Evolutionary conservation across 2,113 vertebrate genomes (phyloP), one percentile per base, ranked within the genome.

Genomic region (Malurus alboscapulatus): DNA sequence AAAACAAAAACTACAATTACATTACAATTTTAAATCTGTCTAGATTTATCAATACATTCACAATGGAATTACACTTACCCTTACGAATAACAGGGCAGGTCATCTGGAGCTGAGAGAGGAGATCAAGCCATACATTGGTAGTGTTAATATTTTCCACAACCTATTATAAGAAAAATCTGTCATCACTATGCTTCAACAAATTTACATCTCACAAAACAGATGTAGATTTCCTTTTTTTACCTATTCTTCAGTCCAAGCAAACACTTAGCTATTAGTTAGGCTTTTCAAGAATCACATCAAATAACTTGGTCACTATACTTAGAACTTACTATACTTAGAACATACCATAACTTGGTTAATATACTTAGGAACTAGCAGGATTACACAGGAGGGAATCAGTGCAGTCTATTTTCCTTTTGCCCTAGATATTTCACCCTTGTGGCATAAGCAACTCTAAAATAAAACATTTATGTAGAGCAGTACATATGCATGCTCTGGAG

Each of bases 91-190:
- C 59, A 93, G 38, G 67, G 82, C 32, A 90, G 95, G 92, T 97
- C 97, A 97, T 97, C 96, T 98, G 97, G 83, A 96, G 93, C 27
- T 61, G 73, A 86, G 72, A 59, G 67, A 3, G 6, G 89, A 42
- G 40, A 75, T 87, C 67, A 88, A 87, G 55, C 54, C 86, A 80
- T 69, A 95, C 97, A 97, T 94, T 38, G 68, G 54, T 87, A 84
- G 32, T 68, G 30, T 44, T 62, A 58, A 87, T 34, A 66, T 74
- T 91, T 89, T 84, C 79, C 72, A 89, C 76, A 88, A 89, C 80
- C 98, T 98, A 55, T 90, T 81, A 71, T 88, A 91, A 95, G 27
- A 96, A 95, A 96, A 93, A 87, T 71, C 20, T 62, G 17, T 88
- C 67, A 92, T 71, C 19, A 40, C 14, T 51, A 67, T 24, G 26